These are phyloP conservation scores for Boloria euphrosyne DNA, from an alignment of 2,888 invertebrate genomes.

Conservation along the genomic window DNA sequence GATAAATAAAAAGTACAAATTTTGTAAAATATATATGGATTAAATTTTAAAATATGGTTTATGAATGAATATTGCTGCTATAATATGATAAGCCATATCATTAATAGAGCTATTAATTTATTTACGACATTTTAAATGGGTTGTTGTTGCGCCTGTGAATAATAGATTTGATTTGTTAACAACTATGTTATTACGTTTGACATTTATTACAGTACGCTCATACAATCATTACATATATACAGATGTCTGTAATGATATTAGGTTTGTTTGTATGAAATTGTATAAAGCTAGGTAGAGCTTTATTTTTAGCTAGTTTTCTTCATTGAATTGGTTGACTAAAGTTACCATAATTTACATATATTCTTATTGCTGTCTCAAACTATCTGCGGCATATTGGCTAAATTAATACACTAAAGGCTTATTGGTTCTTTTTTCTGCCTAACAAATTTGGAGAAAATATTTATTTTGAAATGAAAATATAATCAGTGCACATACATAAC, in stretches of 20 bases:
- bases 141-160: slow-evolving; percentile 30
- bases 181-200: slow-evolving; percentile 37
- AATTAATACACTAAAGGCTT: neutral
- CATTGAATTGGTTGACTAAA: too few relatives aligned
- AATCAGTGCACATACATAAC: neutral
- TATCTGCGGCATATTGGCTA: too few relatives aligned
- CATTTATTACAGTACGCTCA: slow-evolving; percentile 36
- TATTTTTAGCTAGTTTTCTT: too few relatives aligned
- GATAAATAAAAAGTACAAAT: too few relatives aligned
- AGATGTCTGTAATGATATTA: slow-evolving; percentile 1
- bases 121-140: slow-evolving; percentile 35
- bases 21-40: too few relatives aligned
- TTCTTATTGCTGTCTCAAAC: too few relatives aligned
- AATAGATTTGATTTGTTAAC: slow-evolving; percentile 38
- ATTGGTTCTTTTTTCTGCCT: neutral
- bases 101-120: slow-evolving; percentile 37
- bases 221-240: slow-evolving; percentile 23
- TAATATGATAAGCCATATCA: slow-evolving; percentile 26
- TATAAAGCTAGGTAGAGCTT: too few relatives aligned
- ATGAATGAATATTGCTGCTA: slow-evolving; percentile 22
- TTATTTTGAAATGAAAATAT: too few relatives aligned
- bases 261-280: neutral
- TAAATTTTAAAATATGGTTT: slow-evolving; percentile 12
- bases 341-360: too few relatives aligned
- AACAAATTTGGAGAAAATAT: neutral